phyloP scores from a whole-genome alignment of 2,797 vertebrate genomes.

The Artibeus jamaicensis region DNA sequence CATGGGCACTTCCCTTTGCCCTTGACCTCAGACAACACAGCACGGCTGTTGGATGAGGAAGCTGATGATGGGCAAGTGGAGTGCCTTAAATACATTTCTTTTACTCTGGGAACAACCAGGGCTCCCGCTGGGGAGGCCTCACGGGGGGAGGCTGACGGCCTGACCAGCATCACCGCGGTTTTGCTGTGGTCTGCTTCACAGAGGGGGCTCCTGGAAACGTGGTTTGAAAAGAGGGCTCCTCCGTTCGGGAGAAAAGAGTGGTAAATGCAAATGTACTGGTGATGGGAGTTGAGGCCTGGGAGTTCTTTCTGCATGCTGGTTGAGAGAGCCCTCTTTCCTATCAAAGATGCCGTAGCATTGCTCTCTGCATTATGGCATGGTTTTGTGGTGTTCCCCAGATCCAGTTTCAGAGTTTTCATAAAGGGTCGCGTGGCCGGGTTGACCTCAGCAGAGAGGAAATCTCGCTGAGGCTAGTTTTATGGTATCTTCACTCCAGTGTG shows the following conservation, averaged over 20 bases:
- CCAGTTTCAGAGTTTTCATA: neutral
- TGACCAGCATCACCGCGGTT: neutral
- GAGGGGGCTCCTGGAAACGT: neutral
- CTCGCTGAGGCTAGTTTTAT: neutral
- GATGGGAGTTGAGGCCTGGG: neutral
- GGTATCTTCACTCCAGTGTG: neutral
- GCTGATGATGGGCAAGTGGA: neutral
- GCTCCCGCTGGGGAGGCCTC: neutral
- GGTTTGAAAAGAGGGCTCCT: neutral
- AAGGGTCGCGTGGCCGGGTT: neutral
- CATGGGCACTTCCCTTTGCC: neutral
- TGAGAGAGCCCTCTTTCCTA: neutral
- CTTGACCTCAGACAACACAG: neutral
- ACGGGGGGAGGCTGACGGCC: no score
- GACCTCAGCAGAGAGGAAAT: neutral
- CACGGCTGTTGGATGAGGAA: neutral
- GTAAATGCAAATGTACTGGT: neutral
- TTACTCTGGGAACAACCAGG: neutral
- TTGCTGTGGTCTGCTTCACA: neutral
- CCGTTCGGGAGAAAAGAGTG: neutral
- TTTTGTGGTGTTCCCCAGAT: neutral
- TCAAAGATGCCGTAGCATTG: neutral
- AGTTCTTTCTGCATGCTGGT: neutral
- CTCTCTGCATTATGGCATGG: neutral
- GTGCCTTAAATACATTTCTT: neutral